Evolutionary conservation across 2,113 vertebrate species (phyloP).

Genomic region (Orycteropus afer): DNA sequence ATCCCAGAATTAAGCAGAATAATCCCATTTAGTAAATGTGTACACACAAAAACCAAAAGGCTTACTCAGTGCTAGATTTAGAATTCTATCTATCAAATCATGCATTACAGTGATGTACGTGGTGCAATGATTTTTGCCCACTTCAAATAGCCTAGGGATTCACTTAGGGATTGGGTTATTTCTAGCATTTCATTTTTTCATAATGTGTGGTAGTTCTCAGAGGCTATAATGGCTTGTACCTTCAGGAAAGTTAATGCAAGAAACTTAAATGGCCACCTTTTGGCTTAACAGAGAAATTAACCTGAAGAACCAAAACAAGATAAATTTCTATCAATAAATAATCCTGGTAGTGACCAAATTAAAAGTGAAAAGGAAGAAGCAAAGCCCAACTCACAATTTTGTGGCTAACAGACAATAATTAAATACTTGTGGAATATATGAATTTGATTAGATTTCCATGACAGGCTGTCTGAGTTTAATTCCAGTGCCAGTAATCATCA

Average conservation of each 20-base stretch:
- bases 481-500: background rate
- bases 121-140: background rate
- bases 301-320: background rate
- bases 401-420: background rate
- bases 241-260: background rate
- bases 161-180: background rate
- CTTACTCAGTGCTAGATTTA: background rate
- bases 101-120: background rate
- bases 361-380: background rate
- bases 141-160: background rate
- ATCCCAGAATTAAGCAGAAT: background rate
- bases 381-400: background rate
- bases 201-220: background rate
- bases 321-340: background rate
- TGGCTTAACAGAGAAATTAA: background rate
- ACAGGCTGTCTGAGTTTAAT: background rate
- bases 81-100: background rate
- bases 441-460: background rate
- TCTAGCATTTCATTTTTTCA: background rate
- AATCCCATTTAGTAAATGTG: background rate
- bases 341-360: background rate
- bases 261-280: background rate
- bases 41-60: background rate
- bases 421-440: background rate
- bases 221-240: accelerated